A percentile compares a stretch with the other conserved stretches of the same genome.
These are phyloP conservation scores for Yponomeuta plumbellus DNA, from an alignment of 2,888 invertebrate genomes.

Conservation along the genomic window DNA sequence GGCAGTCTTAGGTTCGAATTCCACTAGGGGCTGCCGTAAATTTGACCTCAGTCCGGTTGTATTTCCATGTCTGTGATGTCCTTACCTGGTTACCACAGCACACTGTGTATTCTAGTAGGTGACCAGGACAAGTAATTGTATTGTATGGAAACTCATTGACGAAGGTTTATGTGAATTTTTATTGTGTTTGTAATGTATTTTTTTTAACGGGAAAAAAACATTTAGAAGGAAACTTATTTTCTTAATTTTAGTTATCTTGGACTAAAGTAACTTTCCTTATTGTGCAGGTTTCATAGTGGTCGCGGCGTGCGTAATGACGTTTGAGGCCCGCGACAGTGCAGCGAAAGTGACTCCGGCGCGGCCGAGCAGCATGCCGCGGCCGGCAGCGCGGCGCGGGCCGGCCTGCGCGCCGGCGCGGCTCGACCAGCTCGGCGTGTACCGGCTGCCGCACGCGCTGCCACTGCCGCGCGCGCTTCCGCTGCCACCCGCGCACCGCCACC, in stretches of 20 bases:
- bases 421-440: constrained; percentile 82
- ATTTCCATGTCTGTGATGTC: too few species aligned
- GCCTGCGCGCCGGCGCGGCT: constrained; percentile 74
- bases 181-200: too few species aligned
- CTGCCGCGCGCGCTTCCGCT: constrained; percentile 61
- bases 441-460: constrained; percentile 73
- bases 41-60: too few species aligned
- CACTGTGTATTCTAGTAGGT: too few species aligned
- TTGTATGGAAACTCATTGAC: too few species aligned
- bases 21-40: too few species aligned
- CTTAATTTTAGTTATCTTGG: neutral
- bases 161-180: too few species aligned
- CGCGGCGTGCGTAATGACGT: constrained; percentile 98
- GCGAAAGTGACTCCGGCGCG: constrained; percentile 92
- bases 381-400: constrained; percentile 65
- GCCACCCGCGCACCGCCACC: constrained; percentile 66
- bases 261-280: neutral
- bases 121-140: too few species aligned
- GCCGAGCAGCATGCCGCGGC: constrained; percentile 69
- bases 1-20: too few species aligned
- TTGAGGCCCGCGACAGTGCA: constrained; percentile 96
- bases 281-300: constrained; percentile 92
- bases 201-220: too few species aligned
- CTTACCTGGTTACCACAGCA: too few species aligned
- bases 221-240: too few species aligned